Conservation (phyloP, 2,113 vertebrate species). For the Plecotus auritus region DNA sequence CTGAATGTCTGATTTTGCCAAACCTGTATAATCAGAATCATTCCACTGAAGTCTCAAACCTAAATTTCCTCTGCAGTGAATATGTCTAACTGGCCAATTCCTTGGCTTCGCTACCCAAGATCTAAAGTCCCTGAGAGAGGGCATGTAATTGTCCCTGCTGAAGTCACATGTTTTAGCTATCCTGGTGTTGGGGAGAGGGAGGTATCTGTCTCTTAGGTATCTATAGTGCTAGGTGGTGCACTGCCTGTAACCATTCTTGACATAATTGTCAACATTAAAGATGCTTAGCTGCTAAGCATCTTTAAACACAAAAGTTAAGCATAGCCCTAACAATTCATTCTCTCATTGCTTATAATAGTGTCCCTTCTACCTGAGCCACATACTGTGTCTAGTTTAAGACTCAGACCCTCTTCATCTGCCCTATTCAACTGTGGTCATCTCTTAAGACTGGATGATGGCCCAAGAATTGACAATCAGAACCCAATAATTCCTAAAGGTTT, state of each 20-base stretch:
- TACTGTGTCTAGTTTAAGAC: neutral
- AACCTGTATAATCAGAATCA: neutral
- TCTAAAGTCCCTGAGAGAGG: neutral
- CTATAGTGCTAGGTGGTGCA: neutral
- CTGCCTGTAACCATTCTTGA: neutral
- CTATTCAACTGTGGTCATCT: neutral
- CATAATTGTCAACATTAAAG: neutral
- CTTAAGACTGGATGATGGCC: neutral
- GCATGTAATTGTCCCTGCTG: neutral
- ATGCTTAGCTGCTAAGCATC: neutral
- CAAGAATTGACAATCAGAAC: neutral
- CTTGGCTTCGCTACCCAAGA: neutral
- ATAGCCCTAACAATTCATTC: neutral
- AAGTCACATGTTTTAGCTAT: neutral
- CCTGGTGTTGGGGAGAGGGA: rapidly evolving
- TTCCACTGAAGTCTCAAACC: neutral
- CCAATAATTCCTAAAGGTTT: neutral
- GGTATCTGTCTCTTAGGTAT: neutral
- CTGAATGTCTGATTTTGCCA: neutral
- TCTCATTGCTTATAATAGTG: neutral
- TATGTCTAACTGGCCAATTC: neutral
- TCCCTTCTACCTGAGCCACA: neutral
- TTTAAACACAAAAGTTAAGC: neutral
- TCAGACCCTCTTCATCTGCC: neutral
- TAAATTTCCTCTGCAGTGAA: neutral